phyloP scores from a whole-genome alignment of 1,140 invertebrate genomes.

The Calycopis cecrops region DNA sequence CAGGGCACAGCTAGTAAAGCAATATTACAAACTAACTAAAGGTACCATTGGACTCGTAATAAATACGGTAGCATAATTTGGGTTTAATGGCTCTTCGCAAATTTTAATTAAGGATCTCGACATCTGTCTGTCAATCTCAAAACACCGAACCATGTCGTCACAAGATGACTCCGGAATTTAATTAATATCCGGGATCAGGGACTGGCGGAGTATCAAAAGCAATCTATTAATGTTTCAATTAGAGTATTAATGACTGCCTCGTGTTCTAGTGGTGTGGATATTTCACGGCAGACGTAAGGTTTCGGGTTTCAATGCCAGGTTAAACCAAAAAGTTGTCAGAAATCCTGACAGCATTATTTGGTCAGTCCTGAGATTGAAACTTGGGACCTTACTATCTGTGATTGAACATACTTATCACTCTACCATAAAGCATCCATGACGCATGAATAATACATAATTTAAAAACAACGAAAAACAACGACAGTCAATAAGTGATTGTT shows the following conservation, averaged over 20 bases:
- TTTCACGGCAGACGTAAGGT: neutral
- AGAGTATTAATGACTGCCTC: neutral
- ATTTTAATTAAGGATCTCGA: constrained; percentile 50
- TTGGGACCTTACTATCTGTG: too few relatives aligned
- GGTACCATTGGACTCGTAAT: too few relatives aligned
- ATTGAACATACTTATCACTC: too few relatives aligned
- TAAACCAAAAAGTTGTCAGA: too few relatives aligned
- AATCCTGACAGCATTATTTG: too few relatives aligned
- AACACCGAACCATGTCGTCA: constrained; percentile 49
- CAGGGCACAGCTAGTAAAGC: too few relatives aligned
- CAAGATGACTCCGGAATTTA: constrained; percentile 54
- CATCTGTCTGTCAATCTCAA: constrained; percentile 49
- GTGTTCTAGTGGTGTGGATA: neutral
- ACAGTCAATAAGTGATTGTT: too few relatives aligned
- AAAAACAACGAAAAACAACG: too few relatives aligned
- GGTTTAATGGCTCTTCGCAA: constrained; percentile 27
- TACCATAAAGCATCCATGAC: too few relatives aligned
- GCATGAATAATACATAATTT: too few relatives aligned
- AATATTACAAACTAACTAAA: too few relatives aligned
- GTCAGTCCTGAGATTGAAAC: neutral
- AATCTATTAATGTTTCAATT: neutral
- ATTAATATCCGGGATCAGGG: constrained; percentile 48
- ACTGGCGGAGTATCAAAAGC: neutral
- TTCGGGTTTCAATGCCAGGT: too few relatives aligned
- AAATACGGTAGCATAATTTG: neutral